These are phyloP conservation scores for Oreonectes daqikongensis DNA, from an alignment of 2,797 vertebrate species.

Conservation along the genomic window DNA sequence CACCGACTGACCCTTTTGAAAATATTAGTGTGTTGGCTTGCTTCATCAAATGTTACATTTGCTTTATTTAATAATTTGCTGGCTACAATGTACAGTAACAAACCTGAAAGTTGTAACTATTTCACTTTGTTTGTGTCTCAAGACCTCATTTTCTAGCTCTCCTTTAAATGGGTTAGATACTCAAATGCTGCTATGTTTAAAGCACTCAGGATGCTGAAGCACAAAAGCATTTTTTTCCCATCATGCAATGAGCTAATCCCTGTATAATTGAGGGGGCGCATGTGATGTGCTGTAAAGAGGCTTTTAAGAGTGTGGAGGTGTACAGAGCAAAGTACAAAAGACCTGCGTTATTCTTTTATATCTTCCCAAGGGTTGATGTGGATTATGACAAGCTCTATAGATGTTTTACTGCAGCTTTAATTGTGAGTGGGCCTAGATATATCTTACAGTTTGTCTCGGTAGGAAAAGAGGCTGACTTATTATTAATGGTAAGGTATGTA, in stretches of 20 bases:
- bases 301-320: constrained; percentile 47
- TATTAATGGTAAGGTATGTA: not conserved
- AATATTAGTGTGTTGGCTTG: constrained; percentile 19
- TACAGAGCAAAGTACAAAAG: constrained; percentile 21
- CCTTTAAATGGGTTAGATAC: not conserved
- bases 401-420: constrained; percentile 1
- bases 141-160: constrained; percentile 8
- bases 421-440: constrained; percentile 13
- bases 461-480: not conserved
- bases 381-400: constrained; percentile 40
- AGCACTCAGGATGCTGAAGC: not conserved
- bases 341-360: constrained; percentile 36
- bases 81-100: constrained; percentile 14
- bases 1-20: not conserved
- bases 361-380: constrained; percentile 37
- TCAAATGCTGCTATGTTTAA: constrained; percentile 11
- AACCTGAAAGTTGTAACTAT: not conserved
- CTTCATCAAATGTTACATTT: constrained; percentile 13
- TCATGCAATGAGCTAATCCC: constrained; percentile 36
- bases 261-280: constrained; percentile 35
- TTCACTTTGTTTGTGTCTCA: not conserved
- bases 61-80: constrained; percentile 11
- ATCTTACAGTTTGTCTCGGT: not conserved
- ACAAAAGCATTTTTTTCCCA: constrained; percentile 2
- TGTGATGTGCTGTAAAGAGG: constrained; percentile 13